Percentiles rank a stretch among this genome's conserved stretches.
These are phyloP conservation scores for Nyctibius bracteatus DNA, from an alignment of 2,113 vertebrate species.

Conservation along the genomic window DNA sequence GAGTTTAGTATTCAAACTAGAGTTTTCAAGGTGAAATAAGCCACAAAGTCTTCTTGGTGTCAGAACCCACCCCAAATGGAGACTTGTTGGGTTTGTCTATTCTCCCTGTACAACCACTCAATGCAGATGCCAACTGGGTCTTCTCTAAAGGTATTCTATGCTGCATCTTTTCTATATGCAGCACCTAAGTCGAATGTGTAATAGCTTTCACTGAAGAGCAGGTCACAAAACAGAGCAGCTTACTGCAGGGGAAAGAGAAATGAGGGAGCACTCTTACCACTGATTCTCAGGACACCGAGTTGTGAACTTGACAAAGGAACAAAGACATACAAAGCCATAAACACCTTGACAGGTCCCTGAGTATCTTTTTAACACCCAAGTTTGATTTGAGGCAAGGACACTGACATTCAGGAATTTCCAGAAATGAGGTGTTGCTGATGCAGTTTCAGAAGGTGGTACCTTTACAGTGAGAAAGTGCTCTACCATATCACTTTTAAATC, in stretches of 20 bases:
- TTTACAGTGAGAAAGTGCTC: neutral
- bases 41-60: neutral
- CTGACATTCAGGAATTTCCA: neutral
- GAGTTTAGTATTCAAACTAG: neutral
- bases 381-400: neutral
- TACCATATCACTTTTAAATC: neutral
- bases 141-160: neutral
- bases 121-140: neutral
- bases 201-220: neutral
- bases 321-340: neutral
- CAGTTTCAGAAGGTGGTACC: neutral
- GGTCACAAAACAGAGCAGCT: neutral
- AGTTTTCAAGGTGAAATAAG: neutral
- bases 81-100: neutral
- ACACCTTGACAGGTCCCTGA: neutral
- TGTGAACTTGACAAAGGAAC: neutral
- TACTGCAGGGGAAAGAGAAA: neutral
- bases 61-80: neutral
- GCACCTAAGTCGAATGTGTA: neutral
- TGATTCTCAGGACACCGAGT: neutral
- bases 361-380: neutral
- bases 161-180: neutral
- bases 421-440: neutral
- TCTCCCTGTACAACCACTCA: neutral
- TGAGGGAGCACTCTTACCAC: fast-evolving